These are phyloP conservation scores for Agelastica alni DNA, from an alignment of 2,888 invertebrate genomes.

Conservation along the genomic window DNA sequence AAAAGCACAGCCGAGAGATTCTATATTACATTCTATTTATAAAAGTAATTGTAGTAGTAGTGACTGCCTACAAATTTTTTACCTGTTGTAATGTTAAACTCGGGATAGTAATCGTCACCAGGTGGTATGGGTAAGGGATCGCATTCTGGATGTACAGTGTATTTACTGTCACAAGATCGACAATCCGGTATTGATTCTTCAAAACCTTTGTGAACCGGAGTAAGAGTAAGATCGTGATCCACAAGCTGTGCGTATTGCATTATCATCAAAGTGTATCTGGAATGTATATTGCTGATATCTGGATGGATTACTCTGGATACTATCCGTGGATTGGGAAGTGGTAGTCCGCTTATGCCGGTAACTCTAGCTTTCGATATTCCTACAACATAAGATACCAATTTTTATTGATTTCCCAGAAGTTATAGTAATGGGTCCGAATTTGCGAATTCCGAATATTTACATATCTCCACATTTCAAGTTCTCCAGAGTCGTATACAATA, in stretches of 20 bases:
- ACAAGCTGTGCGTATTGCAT: constrained; percentile 96
- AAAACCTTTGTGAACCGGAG: constrained; percentile 89
- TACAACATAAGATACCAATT: too few relatives aligned
- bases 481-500: too few relatives aligned
- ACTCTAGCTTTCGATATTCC: constrained; percentile 79
- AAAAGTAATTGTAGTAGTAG: too few relatives aligned
- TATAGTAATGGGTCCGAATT: too few relatives aligned
- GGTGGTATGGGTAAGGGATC: constrained; percentile 89
- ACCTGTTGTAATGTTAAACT: constrained; percentile 70
- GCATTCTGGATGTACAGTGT: constrained; percentile 91
- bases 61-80: too few relatives aligned
- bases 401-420: too few relatives aligned
- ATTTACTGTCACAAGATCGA: constrained; percentile 82
- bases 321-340: constrained; percentile 82
- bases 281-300: constrained; percentile 87
- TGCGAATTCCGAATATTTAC: too few relatives aligned
- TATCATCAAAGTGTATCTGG: constrained; percentile 85
- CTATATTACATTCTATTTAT: too few relatives aligned
- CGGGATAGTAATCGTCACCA: constrained; percentile 89
- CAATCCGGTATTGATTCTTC: constrained; percentile 90
- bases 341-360: constrained; percentile 73
- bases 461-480: too few relatives aligned
- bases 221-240: constrained; percentile 93
- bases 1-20: too few relatives aligned
- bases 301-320: constrained; percentile 90